Evolutionary conservation across 2,113 vertebrate species (phyloP).

Genomic region (Xyrauchen texanus): DNA sequence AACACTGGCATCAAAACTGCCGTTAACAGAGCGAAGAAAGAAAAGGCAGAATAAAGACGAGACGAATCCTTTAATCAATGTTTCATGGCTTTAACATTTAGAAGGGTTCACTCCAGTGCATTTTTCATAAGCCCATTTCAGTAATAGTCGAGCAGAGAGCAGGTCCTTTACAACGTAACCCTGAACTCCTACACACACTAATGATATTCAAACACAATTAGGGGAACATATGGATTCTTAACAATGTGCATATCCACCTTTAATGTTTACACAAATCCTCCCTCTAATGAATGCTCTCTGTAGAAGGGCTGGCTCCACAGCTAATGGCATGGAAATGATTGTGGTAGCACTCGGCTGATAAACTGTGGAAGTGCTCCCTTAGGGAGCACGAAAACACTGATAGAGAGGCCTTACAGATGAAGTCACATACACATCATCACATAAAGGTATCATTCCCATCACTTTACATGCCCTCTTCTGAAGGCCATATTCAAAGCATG

Average conservation of each 20-base stretch:
- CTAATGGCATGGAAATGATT: constrained; percentile 6
- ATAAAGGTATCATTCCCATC: neutral
- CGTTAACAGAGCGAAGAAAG: neutral
- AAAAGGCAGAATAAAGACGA: neutral
- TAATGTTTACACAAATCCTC: constrained; percentile 16
- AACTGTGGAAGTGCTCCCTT: neutral
- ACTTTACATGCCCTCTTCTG: neutral
- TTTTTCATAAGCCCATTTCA: neutral
- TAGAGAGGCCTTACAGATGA: neutral
- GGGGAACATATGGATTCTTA: neutral
- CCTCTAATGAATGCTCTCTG: constrained; percentile 6
- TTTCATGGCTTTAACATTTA: neutral
- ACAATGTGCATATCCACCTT: constrained; percentile 16
- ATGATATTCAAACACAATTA: neutral
- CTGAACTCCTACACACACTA: neutral
- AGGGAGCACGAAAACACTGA: neutral
- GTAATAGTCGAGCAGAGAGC: neutral
- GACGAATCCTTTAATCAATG: neutral
- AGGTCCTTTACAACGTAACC: neutral
- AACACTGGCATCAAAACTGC: neutral
- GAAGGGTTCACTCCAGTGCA: neutral
- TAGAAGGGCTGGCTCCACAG: neutral
- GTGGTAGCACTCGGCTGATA: constrained; percentile 10
- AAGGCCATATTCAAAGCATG: no score
- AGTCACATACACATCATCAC: neutral